Base-by-base conservation (phyloP, 1,140 invertebrate genomes). In the Penaeus japonicus region DNA sequence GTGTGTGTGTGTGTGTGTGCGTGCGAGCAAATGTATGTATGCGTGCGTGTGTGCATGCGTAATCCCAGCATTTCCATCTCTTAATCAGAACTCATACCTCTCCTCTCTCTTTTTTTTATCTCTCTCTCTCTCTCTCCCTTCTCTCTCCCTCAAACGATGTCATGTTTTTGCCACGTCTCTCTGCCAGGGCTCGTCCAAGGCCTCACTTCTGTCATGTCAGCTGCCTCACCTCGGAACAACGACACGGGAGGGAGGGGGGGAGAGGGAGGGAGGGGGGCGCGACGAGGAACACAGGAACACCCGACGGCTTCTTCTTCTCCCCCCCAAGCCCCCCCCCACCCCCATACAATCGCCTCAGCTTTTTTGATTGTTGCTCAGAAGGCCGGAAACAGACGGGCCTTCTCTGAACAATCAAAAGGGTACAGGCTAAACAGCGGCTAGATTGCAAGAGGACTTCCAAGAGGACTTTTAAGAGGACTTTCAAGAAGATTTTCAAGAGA, bases 331-430 rank as follows among this genome's bases (percentile, higher is more conserved):
- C n/a, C n/a, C n/a, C n/a, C n/a, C n/a, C n/a, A n/a, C n/a, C n/a
- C n/a, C n/a, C n/a, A 35, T 47, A 65, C 7, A 70, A 20, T 75
- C 47, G 87, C 81, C 87, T 81, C 70, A 65, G 87, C 87, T 88
- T 79, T 88, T 88, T 88, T 88, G 87, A 88, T 88, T 88, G 87
- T 88, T 88, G 87, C 87, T 88, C 87, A 88, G 87, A 88, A 88
- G 87, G 87, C 87, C 87, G 87, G 81, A 47, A 20, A 88, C 54
- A 35, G 55, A 88, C 87, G 35, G 87, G 87, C 87, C 87, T 88
- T 88, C 87, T 88, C 35, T 88, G 80, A 88, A 88, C 87, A 88
- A 88, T 88, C 87, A 88, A 88, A 84, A 65, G 86, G 86, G 86
- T 88, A 88, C 62, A 88, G 86, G 79, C 86, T 24, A 27, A 20